These are phyloP conservation scores for Euspilapteryx auroguttella DNA, from an alignment of 2,888 invertebrate genomes.

Conservation along the genomic window DNA sequence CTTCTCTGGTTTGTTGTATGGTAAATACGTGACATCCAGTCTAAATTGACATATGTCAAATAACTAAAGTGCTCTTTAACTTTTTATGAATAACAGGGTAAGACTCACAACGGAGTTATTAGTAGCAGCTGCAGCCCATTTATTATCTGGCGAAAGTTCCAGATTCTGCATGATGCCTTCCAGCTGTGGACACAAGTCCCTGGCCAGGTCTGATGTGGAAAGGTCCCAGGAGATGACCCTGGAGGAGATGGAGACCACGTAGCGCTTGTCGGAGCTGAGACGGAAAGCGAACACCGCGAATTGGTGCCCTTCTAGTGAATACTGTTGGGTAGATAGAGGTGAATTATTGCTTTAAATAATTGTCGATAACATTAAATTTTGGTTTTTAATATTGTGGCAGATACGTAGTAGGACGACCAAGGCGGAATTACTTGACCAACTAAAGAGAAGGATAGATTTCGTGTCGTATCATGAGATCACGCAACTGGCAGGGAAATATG, in stretches of 20 bases:
- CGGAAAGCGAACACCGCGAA: constrained; percentile 95
- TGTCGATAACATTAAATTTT: too few relatives aligned
- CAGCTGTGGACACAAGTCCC: constrained; percentile 87
- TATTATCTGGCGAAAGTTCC: constrained; percentile 91
- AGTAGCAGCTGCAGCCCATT: constrained; percentile 93
- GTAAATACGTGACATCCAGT: too few relatives aligned
- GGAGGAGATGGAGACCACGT: constrained; percentile 95
- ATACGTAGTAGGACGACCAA: too few relatives aligned
- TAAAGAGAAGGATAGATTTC: too few relatives aligned
- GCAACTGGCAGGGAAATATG: too few relatives aligned
- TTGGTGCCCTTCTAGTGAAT: constrained; percentile 96
- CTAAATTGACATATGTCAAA: too few relatives aligned
- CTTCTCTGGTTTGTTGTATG: too few relatives aligned
- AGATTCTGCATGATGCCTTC: constrained; percentile 96
- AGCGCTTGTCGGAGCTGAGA: constrained; percentile 85
- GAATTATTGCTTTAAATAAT: background rate
- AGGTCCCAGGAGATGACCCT: constrained; percentile 97
- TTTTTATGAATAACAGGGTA: too few relatives aligned
- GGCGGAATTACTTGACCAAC: too few relatives aligned
- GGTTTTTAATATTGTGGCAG: too few relatives aligned
- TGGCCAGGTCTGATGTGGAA: constrained; percentile 90
- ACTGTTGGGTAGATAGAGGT: constrained; percentile 62
- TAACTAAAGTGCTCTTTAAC: too few relatives aligned
- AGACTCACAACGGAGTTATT: constrained; percentile 84
- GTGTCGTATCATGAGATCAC: too few relatives aligned